Evolutionary conservation across 2,888 invertebrate genomes (phyloP).

Genomic region (Dryocosmus kuriphilus): DNA sequence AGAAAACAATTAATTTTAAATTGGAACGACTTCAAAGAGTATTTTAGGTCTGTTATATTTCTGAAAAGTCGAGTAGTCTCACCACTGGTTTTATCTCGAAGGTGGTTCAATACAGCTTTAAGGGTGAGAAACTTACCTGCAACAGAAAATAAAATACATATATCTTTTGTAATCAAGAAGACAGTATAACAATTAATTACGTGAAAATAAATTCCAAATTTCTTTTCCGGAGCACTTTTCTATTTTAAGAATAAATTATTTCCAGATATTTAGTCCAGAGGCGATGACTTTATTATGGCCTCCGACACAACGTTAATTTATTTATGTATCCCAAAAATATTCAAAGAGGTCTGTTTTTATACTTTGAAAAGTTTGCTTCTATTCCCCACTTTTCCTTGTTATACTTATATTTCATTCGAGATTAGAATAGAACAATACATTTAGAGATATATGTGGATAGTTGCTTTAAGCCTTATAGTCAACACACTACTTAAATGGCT

Average conservation of each 20-base stretch:
- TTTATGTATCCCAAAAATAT: constrained; percentile 18
- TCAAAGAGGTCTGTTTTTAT: neutral
- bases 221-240: neutral
- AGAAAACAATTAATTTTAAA: too few species aligned
- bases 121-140: neutral
- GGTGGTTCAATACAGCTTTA: neutral
- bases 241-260: constrained; percentile 28
- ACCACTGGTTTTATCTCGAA: neutral
- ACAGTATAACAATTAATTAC: neutral
- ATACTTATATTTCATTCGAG: neutral
- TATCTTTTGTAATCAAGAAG: neutral
- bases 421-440: neutral
- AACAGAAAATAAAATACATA: neutral
- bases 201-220: neutral
- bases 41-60: neutral
- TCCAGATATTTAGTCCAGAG: constrained; percentile 30
- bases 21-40: neutral
- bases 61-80: neutral
- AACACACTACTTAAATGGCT: neutral
- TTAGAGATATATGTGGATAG: neutral
- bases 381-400: neutral
- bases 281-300: constrained; percentile 34
- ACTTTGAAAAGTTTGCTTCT: constrained; percentile 4
- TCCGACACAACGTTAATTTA: constrained; percentile 16
- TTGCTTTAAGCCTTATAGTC: neutral